phyloP scores from a whole-genome alignment of 2,888 invertebrate species.

The Physocephala rufipes region DNA sequence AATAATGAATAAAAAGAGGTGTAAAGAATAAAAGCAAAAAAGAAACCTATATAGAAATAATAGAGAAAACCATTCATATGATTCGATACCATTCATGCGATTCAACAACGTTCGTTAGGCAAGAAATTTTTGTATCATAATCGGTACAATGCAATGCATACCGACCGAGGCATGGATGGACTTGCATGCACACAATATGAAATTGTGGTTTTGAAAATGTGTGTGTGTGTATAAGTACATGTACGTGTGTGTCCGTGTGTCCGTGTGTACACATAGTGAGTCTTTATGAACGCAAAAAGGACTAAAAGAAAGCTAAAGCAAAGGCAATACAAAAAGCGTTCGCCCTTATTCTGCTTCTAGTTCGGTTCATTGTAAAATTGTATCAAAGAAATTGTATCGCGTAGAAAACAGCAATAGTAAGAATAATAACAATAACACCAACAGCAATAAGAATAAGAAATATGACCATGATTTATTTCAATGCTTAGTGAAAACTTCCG shows the following conservation, averaged over 20 bases:
- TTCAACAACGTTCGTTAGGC: conserved; percentile 8
- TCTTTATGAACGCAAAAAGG: background rate
- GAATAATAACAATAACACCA: conserved; percentile 18
- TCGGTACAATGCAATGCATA: background rate
- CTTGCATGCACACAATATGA: too few species aligned
- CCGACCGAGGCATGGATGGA: background rate
- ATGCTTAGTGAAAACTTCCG: conserved; percentile 50
- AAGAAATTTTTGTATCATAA: background rate
- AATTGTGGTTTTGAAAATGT: too few species aligned
- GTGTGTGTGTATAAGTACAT: background rate
- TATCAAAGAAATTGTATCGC: conserved; percentile 11
- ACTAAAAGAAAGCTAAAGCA: conserved; percentile 14
- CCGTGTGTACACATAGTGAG: background rate
- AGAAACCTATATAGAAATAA: background rate
- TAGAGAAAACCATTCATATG: background rate
- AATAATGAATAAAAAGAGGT: too few species aligned
- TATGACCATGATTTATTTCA: conserved; percentile 51
- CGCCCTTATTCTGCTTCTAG: background rate
- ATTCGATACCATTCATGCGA: too few species aligned
- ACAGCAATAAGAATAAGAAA: too few species aligned
- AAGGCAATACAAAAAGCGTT: background rate
- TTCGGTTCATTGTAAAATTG: conserved; percentile 18
- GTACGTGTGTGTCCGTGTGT: conserved; percentile 16
- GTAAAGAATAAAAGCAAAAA: background rate
- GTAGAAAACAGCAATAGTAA: conserved; percentile 9